These are phyloP conservation scores for Temnothorax unifasciatus DNA, from an alignment of 2,888 invertebrate species.

Conservation along the genomic window DNA sequence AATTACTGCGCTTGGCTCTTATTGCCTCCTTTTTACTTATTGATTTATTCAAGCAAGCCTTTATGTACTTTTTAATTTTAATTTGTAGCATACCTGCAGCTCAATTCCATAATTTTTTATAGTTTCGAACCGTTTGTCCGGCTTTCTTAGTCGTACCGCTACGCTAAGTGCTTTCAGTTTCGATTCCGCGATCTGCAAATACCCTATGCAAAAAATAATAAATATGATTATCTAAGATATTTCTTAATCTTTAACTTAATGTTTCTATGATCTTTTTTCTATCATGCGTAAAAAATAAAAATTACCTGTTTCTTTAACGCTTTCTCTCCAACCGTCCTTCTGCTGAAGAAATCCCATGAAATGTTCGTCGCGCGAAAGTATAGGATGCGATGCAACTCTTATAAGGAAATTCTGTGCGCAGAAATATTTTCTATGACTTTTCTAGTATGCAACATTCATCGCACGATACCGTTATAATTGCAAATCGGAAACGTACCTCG, in stretches of 20 bases:
- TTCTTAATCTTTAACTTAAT: neutral
- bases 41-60: no score
- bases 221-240: slow-evolving; percentile 6
- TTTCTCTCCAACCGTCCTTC: slow-evolving; percentile 93
- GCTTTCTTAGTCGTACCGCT: slow-evolving; percentile 91
- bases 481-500: slow-evolving; percentile 87
- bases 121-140: slow-evolving; percentile 91
- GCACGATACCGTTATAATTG: neutral
- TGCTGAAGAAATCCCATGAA: slow-evolving; percentile 93
- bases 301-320: slow-evolving; percentile 91
- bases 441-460: neutral
- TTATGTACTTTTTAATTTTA: neutral
- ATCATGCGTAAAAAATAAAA: slow-evolving; percentile 43
- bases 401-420: slow-evolving; percentile 90
- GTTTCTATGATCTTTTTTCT: neutral
- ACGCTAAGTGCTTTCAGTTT: slow-evolving; percentile 92
- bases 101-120: slow-evolving; percentile 92
- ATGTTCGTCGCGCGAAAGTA: slow-evolving; percentile 91
- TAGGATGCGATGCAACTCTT: slow-evolving; percentile 92
- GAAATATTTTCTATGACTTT: slow-evolving; percentile 2
- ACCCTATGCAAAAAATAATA: slow-evolving; percentile 87
- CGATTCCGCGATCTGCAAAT: slow-evolving; percentile 92
- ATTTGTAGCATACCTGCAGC: slow-evolving; percentile 88
- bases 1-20: no score
- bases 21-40: no score